Evolutionary conservation across 2,113 vertebrate genomes (phyloP).

Genomic region (Noctilio leporinus): DNA sequence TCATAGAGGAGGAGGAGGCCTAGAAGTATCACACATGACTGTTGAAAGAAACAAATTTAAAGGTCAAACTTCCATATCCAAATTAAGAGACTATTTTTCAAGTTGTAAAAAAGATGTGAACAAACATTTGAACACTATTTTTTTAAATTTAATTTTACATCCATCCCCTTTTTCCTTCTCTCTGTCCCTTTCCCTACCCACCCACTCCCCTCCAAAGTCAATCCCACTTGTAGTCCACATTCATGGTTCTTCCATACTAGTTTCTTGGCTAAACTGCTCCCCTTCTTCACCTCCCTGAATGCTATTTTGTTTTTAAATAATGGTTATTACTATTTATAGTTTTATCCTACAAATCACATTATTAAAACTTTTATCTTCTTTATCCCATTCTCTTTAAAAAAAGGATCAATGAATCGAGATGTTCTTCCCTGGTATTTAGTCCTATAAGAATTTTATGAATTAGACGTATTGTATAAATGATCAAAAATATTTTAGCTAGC

Average conservation of each 20-base stretch:
- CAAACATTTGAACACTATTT: constrained; percentile 34
- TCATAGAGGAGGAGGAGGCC: constrained; percentile 94
- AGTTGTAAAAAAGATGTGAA: no score
- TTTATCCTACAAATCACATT: constrained; percentile 20
- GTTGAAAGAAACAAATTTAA: constrained; percentile 39
- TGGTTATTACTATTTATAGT: background rate
- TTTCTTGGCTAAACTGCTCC: no score
- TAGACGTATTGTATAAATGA: background rate
- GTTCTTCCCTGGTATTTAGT: background rate
- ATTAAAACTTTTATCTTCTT: background rate
- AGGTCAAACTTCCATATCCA: background rate
- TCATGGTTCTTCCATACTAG: no score
- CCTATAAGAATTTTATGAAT: background rate
- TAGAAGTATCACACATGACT: constrained; percentile 96
- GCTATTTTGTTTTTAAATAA: constrained; percentile 13
- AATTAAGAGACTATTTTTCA: constrained; percentile 16
- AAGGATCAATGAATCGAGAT: background rate
- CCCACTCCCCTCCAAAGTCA: no score
- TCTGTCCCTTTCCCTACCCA: no score
- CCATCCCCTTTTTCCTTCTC: no score
- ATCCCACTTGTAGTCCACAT: no score
- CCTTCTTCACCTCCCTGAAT: no score
- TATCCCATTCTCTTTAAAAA: background rate
- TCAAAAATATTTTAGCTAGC: background rate
- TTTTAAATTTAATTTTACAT: no score